Conservation (phyloP, 2,797 vertebrate species). For the Pseudochaenichthys georgianus region DNA sequence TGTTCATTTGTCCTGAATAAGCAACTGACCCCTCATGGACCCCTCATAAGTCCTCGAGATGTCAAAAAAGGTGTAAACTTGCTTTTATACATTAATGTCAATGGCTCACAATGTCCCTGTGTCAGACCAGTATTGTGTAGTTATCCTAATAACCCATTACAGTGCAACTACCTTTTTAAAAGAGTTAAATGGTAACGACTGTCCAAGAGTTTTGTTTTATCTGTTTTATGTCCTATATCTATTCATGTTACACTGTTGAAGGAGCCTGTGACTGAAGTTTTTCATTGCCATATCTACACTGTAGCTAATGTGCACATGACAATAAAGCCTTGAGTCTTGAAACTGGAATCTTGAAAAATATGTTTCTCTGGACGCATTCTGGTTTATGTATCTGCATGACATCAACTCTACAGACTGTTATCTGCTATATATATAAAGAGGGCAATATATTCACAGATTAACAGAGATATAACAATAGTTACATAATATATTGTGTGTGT, state of each 20-base stretch:
- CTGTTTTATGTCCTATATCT: no score
- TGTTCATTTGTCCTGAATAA: background rate
- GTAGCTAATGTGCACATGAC: no score
- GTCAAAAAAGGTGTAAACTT: background rate
- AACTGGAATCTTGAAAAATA: background rate
- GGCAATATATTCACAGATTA: background rate
- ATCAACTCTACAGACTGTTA: background rate
- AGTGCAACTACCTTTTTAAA: no score
- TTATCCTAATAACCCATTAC: no score
- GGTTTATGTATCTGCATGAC: background rate
- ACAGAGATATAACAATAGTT: background rate
- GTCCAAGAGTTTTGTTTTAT: no score
- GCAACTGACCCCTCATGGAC: background rate
- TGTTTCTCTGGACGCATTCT: background rate
- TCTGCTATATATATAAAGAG: background rate
- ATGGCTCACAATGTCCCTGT: background rate
- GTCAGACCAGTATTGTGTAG: background rate
- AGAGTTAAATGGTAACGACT: background rate
- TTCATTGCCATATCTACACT: no score
- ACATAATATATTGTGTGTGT: slow-evolving; percentile 16
- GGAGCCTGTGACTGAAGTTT: no score
- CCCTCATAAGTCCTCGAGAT: background rate
- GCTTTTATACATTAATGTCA: background rate
- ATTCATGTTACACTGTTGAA: no score
- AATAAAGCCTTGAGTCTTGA: no score